A percentile compares a stretch with the other conserved stretches of the same genome.
These are phyloP conservation scores for Mongoloraphidia duomilia DNA, from an alignment of 2,888 invertebrate genomes.

Conservation along the genomic window DNA sequence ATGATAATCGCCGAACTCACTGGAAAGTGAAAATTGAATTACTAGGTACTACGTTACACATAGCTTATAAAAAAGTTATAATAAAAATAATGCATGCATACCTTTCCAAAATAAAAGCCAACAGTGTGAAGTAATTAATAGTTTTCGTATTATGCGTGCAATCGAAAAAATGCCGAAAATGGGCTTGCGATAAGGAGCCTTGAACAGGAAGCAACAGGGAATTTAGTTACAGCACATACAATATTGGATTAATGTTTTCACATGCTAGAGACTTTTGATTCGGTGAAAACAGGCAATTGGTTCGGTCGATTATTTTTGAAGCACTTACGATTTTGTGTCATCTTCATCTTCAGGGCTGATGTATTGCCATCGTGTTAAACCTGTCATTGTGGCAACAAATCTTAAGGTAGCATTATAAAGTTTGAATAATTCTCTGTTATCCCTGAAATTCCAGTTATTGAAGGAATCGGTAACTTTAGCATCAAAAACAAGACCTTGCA, in stretches of 20 bases:
- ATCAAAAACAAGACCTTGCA: constrained; percentile 76
- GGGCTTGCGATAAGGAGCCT: not conserved
- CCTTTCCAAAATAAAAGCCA: not conserved
- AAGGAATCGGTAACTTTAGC: constrained; percentile 56
- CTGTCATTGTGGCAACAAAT: constrained; percentile 80
- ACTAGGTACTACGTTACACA: not conserved
- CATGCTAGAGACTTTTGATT: too few relatives aligned
- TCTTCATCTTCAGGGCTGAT: constrained; percentile 43
- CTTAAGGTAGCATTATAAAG: constrained; percentile 60
- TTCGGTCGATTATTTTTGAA: not conserved
- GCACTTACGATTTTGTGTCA: constrained; percentile 24
- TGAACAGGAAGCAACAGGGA: not conserved
- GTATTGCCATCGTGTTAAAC: constrained; percentile 77
- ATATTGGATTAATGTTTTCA: not conserved
- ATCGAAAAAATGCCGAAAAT: constrained; percentile 2
- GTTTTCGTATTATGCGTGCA: not conserved
- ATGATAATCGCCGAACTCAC: constrained; percentile 64
- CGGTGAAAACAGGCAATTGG: too few relatives aligned
- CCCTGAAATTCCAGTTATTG: constrained; percentile 34
- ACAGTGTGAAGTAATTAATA: not conserved
- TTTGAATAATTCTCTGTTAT: constrained; percentile 40
- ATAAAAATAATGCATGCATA: not conserved
- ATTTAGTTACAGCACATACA: not conserved
- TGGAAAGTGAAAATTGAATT: constrained; percentile 21
- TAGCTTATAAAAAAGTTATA: not conserved